These are phyloP conservation scores for Monodelphis domestica DNA, from an alignment of 2,797 vertebrate genomes.

Conservation along the genomic window DNA sequence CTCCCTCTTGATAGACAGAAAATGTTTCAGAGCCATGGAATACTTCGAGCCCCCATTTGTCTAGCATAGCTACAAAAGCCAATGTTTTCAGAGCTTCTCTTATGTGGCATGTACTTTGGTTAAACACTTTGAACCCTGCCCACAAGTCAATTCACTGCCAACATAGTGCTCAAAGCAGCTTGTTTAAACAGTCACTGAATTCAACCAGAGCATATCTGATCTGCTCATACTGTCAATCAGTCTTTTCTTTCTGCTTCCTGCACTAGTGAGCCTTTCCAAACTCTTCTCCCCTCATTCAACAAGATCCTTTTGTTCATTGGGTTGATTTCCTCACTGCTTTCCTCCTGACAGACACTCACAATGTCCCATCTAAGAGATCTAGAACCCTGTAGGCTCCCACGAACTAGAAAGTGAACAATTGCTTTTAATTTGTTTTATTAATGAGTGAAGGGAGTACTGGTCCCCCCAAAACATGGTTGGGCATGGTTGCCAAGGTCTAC, in stretches of 20 bases:
- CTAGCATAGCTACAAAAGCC: neutral
- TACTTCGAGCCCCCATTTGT: neutral
- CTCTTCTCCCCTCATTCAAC: neutral
- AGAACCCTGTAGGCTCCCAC: neutral
- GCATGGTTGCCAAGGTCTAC: neutral
- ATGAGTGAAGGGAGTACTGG: neutral
- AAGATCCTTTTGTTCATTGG: neutral
- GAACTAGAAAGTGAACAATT: no score
- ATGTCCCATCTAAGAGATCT: neutral
- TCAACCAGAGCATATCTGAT: neutral
- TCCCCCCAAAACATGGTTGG: neutral
- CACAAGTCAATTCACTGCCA: neutral
- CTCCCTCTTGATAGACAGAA: neutral
- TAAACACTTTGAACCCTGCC: neutral
- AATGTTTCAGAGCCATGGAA: neutral
- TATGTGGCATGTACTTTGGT: neutral
- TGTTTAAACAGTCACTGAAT: fast-evolving
- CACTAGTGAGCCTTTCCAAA: neutral
- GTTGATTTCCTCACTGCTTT: neutral
- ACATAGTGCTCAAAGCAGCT: neutral
- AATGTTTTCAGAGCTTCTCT: neutral
- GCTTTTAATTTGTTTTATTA: no score
- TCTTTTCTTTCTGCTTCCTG: neutral
- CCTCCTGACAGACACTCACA: neutral
- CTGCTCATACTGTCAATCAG: neutral